phyloP scores from a whole-genome alignment of 2,113 vertebrate species.

The Trogon surrucura region DNA sequence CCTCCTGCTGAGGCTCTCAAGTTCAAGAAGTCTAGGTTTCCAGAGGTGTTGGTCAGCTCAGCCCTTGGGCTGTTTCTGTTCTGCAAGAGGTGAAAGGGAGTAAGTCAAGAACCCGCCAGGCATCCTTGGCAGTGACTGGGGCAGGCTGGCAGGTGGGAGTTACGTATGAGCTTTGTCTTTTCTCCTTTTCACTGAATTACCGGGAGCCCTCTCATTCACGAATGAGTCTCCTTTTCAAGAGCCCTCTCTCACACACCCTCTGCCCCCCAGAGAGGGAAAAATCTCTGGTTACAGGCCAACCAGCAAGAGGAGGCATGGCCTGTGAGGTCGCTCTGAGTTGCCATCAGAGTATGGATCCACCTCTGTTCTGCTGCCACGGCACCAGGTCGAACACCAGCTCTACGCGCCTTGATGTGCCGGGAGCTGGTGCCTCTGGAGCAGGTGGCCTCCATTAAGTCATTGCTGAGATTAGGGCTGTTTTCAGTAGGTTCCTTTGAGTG shows the following conservation, averaged over 20 bases:
- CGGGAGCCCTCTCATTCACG: accelerated
- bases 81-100: background rate
- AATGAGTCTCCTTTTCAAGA: background rate
- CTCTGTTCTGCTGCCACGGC: background rate
- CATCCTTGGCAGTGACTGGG: background rate
- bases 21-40: background rate
- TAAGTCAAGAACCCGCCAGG: background rate
- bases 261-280: too few relatives aligned
- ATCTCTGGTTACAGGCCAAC: background rate
- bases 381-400: background rate
- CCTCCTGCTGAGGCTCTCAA: background rate
- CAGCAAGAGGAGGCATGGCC: too few relatives aligned
- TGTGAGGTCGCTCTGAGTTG: background rate
- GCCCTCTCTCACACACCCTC: accelerated
- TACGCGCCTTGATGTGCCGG: accelerated
- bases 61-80: background rate
- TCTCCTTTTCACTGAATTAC: too few relatives aligned
- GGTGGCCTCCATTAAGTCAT: background rate
- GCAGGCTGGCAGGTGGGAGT: accelerated
- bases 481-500: slow-evolving; percentile 9
- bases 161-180: background rate
- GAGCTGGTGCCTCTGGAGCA: background rate
- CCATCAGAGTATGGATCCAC: background rate
- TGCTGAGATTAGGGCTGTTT: slow-evolving; percentile 40
- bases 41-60: background rate